Percentiles rank a stretch among this genome's conserved stretches.
Conservation (phyloP, 1,140 invertebrate species). For the Dendrolimus punctatus region DNA sequence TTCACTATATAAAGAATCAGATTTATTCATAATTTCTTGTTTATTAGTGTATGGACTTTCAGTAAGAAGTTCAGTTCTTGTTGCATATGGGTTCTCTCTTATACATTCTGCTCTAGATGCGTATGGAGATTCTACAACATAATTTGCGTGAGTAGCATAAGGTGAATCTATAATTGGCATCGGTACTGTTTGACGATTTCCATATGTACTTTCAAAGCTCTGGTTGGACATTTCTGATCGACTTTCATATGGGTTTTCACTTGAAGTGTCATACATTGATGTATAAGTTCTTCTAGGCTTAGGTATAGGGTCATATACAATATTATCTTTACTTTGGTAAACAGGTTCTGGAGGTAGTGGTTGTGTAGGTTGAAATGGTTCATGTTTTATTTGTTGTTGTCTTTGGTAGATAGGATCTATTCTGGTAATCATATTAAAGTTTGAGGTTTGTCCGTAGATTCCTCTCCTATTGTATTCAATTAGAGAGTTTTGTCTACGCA, state of each 20-base stretch:
- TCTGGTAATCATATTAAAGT: slow-evolving; percentile 71
- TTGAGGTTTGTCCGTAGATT: slow-evolving; percentile 53
- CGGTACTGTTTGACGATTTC: slow-evolving; percentile 45
- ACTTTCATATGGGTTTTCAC: slow-evolving; percentile 58
- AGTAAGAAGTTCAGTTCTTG: slow-evolving; percentile 32
- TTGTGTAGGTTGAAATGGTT: slow-evolving; percentile 66
- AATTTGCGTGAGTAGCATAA: slow-evolving; percentile 31
- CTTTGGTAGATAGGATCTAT: slow-evolving; percentile 72
- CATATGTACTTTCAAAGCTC: slow-evolving; percentile 57
- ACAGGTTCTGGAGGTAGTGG: slow-evolving; percentile 65
- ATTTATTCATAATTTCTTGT: slow-evolving; percentile 46
- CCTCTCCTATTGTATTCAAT: slow-evolving; percentile 68
- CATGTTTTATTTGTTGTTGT: slow-evolving; percentile 64
- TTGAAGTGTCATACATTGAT: slow-evolving; percentile 56
- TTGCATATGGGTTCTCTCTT: slow-evolving; percentile 30
- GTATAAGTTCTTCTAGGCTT: slow-evolving; percentile 66
- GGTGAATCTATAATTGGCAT: slow-evolving; percentile 55
- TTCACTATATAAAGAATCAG: slow-evolving; percentile 47
- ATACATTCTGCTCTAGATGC: slow-evolving; percentile 14
- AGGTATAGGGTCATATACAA: slow-evolving; percentile 65
- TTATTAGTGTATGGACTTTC: slow-evolving; percentile 57
- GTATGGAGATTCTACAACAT: slow-evolving; percentile 21
- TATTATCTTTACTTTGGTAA: slow-evolving; percentile 66
- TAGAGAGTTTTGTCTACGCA: slow-evolving; percentile 69
- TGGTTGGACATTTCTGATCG: slow-evolving; percentile 57